Percentiles rank a stretch among this genome's conserved stretches.
Conservation (phyloP, 2,113 vertebrate species). For the Apteryx owenii region DNA sequence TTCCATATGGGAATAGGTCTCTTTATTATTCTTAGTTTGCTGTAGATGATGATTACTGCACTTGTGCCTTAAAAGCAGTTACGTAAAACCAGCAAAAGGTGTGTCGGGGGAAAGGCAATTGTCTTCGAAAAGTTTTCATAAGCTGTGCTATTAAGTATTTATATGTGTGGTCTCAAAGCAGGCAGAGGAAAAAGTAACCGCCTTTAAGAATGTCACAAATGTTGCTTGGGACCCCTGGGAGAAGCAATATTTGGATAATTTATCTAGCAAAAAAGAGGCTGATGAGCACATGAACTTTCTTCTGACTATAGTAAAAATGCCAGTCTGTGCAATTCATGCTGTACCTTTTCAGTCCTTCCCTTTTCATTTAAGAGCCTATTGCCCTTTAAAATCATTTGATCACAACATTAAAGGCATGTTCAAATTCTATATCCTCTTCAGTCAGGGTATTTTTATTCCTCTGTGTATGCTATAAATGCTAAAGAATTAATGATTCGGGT, state of each 20-base stretch:
- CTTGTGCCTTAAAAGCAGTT: background rate
- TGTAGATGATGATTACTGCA: background rate
- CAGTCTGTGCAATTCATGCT: background rate
- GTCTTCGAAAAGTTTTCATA: conserved; percentile 26
- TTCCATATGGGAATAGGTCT: background rate
- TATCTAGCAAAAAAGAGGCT: background rate
- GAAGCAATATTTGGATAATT: background rate
- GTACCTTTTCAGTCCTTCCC: background rate
- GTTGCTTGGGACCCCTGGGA: background rate
- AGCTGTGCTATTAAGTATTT: conserved; percentile 8
- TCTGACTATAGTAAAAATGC: background rate
- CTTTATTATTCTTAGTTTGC: background rate
- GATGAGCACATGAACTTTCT: background rate
- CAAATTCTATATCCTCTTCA: background rate
- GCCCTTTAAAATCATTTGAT: conserved; percentile 10
- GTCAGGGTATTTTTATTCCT: background rate
- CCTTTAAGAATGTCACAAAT: background rate
- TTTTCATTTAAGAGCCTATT: background rate
- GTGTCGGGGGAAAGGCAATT: background rate
- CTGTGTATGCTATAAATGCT: background rate
- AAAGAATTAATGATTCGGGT: background rate
- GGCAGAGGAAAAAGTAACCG: background rate
- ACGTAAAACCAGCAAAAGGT: conserved; percentile 4
- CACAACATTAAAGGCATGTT: background rate
- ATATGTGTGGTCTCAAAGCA: background rate